Evolutionary conservation across 2,888 invertebrate genomes (phyloP), one percentile per base, ranked within the genome.

Genomic region (Stegophylla sp.): DNA sequence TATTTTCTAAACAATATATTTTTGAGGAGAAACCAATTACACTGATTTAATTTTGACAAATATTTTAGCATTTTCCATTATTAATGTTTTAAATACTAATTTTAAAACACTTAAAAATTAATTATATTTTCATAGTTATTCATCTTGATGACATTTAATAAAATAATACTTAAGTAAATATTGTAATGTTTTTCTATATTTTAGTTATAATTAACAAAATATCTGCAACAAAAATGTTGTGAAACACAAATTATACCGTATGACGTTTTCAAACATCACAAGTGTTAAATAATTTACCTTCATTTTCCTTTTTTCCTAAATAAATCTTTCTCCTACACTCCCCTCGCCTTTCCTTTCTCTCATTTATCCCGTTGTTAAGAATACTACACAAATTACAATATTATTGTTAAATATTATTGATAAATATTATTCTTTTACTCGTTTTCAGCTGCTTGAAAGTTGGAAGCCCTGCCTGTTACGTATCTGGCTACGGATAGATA

Each of bases 401-500:
- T 69, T 15, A 1, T n/a, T 51, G n/a, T n/a, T 45, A n/a, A 23
- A 51, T 64, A 26, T 41, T 66, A 53, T 20, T 41, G 28, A 45
- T 53, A 56, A 45, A 28, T 45, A 67, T n/a, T 48, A 48, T 23
- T 59, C n/a, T 28, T 77, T 77, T 79, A 79, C 79, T 79, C 79
- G n/a, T 67, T 77, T 15, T 82, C 75, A 20, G 73, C 17, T 43
- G 79, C 48, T 53, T 66, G 48, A 41, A 84, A 75, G 84, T 85
- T 87, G 83, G 87, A 88, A 85, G 86, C 87, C 85, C 88, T 88
- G 82, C 94, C 94, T 83, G 93, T 92, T 84, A 94, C 91, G 87
- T 94, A 94, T 85, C 94, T 90, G 84, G 94, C 91, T 83, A 93
- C 91, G 83, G 91, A 91, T 83, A 94, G 87, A 87, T 94, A 94